Base-by-base conservation (phyloP, 2,797 vertebrate genomes). In the Mormyrops boulengeri region DNA sequence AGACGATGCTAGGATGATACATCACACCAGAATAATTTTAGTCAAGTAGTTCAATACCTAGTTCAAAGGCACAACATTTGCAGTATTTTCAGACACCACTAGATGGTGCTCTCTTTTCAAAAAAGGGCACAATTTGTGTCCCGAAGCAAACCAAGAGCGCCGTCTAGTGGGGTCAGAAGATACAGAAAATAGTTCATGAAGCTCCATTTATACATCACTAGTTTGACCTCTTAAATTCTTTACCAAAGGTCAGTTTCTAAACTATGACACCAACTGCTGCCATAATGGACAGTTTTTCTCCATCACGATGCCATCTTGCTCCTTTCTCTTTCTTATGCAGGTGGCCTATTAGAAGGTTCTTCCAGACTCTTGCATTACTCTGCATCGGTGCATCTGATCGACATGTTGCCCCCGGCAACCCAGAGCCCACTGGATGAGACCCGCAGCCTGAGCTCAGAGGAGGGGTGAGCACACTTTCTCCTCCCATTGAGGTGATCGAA, bases 351-450 rank as follows among this genome's bases (percentile, higher is more conserved):
- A 49, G 91, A 93, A 12, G 94, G 91, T 87, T 95, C 96, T 62
- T 96, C 97, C 0, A 96, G 95, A 9, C 90, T 95, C 4, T 93
- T 91, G 22, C 95, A 95, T 88, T 96, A 96, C 91, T 95, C 96
- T 0, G 88, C 93, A 4, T 96, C 95, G 0, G 91, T 96, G 52
- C 96, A 94, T 47, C 80, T 96, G 0, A 77, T 96, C 91, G 95
- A 96, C 92, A 92, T 96, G 92, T 91, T 96, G 86, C 96, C 96
- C 0, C 94, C 92, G 0, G 94, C 93, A 9, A 94, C 95, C 0
- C 95, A 94, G 0, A 41, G 91, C 6, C 93, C 94, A 22, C 47
- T 84, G 7, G 94, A 95, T 7, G 93, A 95, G 77, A 88, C 88
- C 57, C 93, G 91, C 90, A 95, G 94, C 91, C 88, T 95, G 88